Evolutionary conservation across 2,113 vertebrate genomes (phyloP).

Genomic region (Piaya cayana): DNA sequence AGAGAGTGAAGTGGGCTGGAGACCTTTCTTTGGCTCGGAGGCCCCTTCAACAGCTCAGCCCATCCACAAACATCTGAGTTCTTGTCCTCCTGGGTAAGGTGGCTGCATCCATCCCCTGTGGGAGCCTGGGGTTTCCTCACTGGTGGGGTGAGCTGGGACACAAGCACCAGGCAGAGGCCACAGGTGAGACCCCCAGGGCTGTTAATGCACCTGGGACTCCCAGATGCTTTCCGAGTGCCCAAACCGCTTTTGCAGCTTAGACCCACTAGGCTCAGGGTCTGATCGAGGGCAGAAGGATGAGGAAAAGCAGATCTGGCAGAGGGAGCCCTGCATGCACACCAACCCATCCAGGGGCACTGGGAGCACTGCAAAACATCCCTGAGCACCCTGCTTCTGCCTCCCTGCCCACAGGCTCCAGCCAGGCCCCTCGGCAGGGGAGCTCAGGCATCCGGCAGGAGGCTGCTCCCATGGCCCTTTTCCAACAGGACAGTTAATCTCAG

Average conservation of each 20-base stretch:
- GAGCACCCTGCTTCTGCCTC: fast-evolving
- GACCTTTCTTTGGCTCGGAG: not conserved
- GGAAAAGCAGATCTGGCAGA: not conserved
- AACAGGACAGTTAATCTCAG: slow-evolving; percentile 28
- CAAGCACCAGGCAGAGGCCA: not conserved
- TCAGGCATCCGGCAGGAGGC: not conserved
- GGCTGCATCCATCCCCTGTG: not conserved
- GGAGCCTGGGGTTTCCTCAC: not conserved
- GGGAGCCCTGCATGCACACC: fast-evolving
- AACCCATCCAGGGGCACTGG: not conserved
- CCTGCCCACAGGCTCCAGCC: not conserved
- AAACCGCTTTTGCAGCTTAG: fast-evolving
- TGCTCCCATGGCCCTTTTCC: not conserved
- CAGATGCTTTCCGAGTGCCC: fast-evolving
- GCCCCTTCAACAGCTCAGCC: not conserved
- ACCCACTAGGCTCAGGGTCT: not conserved
- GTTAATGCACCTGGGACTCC: not conserved
- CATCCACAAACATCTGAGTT: not conserved
- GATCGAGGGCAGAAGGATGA: fast-evolving
- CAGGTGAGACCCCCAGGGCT: not conserved
- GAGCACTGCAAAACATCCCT: fast-evolving
- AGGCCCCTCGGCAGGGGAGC: not conserved
- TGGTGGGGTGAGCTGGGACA: fast-evolving
- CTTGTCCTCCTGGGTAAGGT: not conserved
- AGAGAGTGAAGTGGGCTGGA: not conserved